A percentile compares a stretch with the other conserved stretches of the same genome.
These are phyloP conservation scores for Lagopus muta DNA, from an alignment of 2,113 vertebrate genomes.

Conservation along the genomic window DNA sequence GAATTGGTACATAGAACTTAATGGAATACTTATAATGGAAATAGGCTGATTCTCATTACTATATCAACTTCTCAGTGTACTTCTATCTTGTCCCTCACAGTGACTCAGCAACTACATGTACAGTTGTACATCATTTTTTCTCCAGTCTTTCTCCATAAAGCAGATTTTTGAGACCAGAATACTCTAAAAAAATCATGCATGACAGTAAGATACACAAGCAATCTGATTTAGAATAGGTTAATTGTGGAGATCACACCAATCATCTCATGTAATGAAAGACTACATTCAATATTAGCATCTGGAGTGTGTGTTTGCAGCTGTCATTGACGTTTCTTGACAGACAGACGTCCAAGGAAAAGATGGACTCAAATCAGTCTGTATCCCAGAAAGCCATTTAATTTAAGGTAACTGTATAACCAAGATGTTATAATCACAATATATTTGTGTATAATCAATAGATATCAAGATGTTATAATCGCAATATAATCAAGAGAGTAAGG, in stretches of 20 bases:
- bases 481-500: too few relatives aligned
- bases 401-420: not conserved
- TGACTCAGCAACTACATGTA: not conserved
- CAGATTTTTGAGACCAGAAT: not conserved
- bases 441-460: too few relatives aligned
- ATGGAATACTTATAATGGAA: not conserved
- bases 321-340: not conserved
- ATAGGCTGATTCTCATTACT: not conserved
- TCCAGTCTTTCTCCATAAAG: not conserved
- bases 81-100: not conserved
- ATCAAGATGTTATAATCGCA: too few relatives aligned
- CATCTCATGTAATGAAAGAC: not conserved
- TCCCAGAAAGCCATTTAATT: not conserved
- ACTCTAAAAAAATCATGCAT: not conserved
- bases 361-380: not conserved
- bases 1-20: rapidly evolving
- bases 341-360: not conserved
- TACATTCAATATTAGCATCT: not conserved
- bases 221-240: not conserved
- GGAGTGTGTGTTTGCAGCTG: not conserved
- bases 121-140: not conserved
- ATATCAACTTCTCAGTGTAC: rapidly evolving
- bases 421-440: too few relatives aligned
- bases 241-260: not conserved
- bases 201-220: not conserved